These are phyloP conservation scores for Tetrao urogallus DNA, from an alignment of 2,113 vertebrate species.

Conservation along the genomic window DNA sequence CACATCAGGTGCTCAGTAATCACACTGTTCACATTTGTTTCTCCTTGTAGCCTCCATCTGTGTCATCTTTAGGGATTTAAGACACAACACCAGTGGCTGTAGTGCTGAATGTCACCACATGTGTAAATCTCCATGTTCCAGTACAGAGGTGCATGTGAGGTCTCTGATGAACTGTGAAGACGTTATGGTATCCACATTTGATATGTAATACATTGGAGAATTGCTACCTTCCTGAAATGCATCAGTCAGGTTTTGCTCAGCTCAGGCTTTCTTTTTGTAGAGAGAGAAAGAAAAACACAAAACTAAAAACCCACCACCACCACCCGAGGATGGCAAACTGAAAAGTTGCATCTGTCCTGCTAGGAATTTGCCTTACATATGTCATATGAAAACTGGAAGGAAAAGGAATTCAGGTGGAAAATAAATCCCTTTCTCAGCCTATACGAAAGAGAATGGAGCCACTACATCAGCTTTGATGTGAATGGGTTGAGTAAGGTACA, in stretches of 20 bases:
- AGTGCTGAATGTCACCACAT: background rate
- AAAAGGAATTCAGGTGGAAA: background rate
- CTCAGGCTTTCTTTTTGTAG: background rate
- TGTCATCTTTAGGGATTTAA: background rate
- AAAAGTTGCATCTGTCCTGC: background rate
- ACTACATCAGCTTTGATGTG: background rate
- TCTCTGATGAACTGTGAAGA: background rate
- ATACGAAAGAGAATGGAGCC: background rate
- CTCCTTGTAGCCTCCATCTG: background rate
- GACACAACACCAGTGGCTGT: background rate
- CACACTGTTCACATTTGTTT: background rate
- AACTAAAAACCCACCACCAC: background rate
- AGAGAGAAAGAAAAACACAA: background rate
- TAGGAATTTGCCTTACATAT: background rate
- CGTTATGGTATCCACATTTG: too few species aligned
- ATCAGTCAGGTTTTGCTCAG: background rate
- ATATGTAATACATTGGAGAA: background rate
- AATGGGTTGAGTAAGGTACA: background rate
- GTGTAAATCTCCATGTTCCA: accelerated
- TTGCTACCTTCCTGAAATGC: background rate
- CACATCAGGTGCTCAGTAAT: background rate
- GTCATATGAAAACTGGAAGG: background rate
- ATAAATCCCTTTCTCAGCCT: background rate
- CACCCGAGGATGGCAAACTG: background rate
- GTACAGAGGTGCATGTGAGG: accelerated